Evolutionary conservation across 23 tunicate genomes (phyloP).

Genomic region (Aplidium turbinatum): DNA sequence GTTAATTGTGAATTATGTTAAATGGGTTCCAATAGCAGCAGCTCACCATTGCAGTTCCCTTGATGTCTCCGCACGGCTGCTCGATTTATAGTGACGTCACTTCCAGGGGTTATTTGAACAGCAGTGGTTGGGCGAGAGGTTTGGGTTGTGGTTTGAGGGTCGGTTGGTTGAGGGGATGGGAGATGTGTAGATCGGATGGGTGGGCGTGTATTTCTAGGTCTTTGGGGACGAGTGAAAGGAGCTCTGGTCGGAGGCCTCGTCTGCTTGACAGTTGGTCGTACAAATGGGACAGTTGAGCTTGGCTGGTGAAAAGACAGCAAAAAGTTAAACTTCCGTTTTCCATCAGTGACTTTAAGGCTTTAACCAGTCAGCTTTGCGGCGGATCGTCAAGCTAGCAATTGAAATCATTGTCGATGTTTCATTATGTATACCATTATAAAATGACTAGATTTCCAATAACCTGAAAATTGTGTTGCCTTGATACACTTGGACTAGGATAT

Average conservation of each 20-base stretch:
- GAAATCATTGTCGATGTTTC: too few relatives aligned
- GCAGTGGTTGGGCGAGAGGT: conserved; percentile 35
- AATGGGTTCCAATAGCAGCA: too few relatives aligned
- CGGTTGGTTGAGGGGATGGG: conserved; percentile 28
- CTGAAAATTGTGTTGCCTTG: too few relatives aligned
- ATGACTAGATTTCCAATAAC: too few relatives aligned
- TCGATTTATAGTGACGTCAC: conserved; percentile 31
- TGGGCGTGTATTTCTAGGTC: conserved; percentile 28
- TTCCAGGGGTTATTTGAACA: conserved; percentile 2
- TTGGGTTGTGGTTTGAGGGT: conserved; percentile 13
- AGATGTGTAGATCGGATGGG: conserved; percentile 1
- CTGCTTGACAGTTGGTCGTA: conserved; percentile 4
- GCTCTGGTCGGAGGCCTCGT: conserved; percentile 18
- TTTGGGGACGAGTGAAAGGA: conserved; percentile 37
- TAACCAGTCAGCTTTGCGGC: too few relatives aligned
- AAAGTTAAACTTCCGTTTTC: background rate
- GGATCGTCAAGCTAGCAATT: too few relatives aligned
- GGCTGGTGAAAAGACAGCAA: background rate
- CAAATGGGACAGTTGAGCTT: background rate
- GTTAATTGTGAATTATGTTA: too few relatives aligned
- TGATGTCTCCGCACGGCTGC: conserved; percentile 42
- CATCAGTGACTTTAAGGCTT: too few relatives aligned
- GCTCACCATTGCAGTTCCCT: conserved; percentile 74
- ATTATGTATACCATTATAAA: too few relatives aligned
- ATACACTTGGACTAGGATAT: too few relatives aligned